Evolutionary conservation across 2,113 vertebrate genomes (phyloP), one percentile per base, ranked within the genome.

Genomic region (Fulmarus glacialis): DNA sequence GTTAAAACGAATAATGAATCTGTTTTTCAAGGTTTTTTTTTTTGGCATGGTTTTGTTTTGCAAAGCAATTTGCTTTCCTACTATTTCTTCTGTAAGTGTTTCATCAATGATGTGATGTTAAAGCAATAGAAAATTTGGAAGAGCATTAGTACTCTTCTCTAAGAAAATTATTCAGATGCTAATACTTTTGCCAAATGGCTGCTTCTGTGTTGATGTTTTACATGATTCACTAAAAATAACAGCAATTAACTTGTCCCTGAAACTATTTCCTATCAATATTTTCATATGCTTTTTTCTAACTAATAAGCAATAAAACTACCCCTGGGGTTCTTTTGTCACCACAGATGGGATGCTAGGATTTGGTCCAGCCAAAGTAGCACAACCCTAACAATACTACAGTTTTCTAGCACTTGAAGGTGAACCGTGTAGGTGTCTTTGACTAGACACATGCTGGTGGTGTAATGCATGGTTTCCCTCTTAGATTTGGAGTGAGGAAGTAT

Each of bases 221-320:
- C 40, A 85, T 0, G 2, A 66, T 50, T 62, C 64, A 68, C 52
- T 94, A 92, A 92, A 92, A 96, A 58, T 82, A 89, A 58, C 23
- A 81, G 58, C 62, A 86, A 70, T 89, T 90, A 88, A 73, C 29
- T 87, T 70, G n/a, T 73, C 55, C 47, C 67, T 88, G 67, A 96
- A 90, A 70, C n/a, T 16, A 50, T 81, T 93, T 66, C 82, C 43
- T 89, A 50, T 81, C 43, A 93, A 92, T 94, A 90, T 96, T 96
- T 94, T 90, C 36, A 23, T 73, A 70, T 63, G 0, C 0, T 66
- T 74, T 86, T 86, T 92, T 32, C 47, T 79, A 82, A 75, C 45
- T 87, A 82, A 82, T 71, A 72, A 89, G 13, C 50, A 81, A 36
- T 83, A 87, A 63, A 89, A 53, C 8, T 63, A 55, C 22, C 38